Percentiles rank a stretch among this genome's conserved stretches.
phyloP scores from a whole-genome alignment of 2,888 invertebrate genomes.

The Nymphalis c-album region DNA sequence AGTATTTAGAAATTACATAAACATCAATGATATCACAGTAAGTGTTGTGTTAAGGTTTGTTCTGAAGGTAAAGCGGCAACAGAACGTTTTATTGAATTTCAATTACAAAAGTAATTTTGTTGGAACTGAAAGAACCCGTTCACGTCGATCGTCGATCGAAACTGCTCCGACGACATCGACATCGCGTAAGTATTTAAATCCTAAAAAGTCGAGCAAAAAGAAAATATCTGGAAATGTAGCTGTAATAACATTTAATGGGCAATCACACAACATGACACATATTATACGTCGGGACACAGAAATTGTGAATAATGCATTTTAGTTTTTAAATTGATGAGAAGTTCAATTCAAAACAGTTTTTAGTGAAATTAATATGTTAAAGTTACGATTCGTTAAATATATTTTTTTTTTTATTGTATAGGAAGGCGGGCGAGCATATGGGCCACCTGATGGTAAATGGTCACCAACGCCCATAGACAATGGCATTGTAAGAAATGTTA shows the following conservation, averaged over 20 bases:
- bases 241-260: constrained; percentile 5
- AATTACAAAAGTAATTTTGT: background rate
- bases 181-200: constrained; percentile 6
- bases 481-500: too few species aligned
- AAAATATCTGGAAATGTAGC: background rate
- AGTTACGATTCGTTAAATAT: background rate
- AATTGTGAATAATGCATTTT: background rate
- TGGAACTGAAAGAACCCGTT: background rate
- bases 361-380: background rate
- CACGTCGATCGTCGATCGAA: constrained; percentile 1
- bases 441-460: too few species aligned
- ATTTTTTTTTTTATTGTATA: too few species aligned
- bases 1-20: background rate
- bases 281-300: background rate
- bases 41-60: too few species aligned
- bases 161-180: constrained; percentile 1
- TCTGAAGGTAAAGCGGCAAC: too few species aligned
- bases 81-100: too few species aligned
- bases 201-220: background rate
- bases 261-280: background rate
- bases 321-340: background rate
- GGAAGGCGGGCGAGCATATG: too few species aligned
- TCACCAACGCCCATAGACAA: too few species aligned
- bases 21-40: background rate
- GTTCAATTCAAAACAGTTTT: too few species aligned